Conservation (phyloP, 2,797 vertebrate species). For the Calcarius lapponicus region DNA sequence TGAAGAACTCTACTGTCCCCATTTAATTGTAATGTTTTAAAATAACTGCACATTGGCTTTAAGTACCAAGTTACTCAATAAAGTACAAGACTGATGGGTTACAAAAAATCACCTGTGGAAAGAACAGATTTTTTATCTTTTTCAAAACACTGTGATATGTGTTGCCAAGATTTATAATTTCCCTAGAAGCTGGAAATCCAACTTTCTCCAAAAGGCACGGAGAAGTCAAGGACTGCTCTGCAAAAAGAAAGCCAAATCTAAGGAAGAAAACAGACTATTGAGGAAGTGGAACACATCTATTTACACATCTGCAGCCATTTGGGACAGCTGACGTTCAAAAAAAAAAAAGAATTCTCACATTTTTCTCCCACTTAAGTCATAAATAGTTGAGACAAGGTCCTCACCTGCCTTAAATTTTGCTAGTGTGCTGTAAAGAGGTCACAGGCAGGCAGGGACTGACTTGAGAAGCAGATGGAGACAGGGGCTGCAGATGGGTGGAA, state of each 20-base stretch:
- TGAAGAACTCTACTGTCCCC: not conserved
- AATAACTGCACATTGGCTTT: not conserved
- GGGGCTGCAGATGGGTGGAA: not conserved
- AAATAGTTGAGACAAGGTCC: conserved; percentile 63
- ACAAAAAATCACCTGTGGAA: conserved; percentile 43
- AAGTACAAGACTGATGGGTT: conserved; percentile 12
- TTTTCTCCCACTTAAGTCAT: conserved; percentile 40
- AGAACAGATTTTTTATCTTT: conserved; percentile 59
- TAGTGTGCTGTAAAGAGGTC: not conserved
- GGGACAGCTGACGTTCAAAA: conserved; percentile 31
- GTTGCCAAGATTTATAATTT: conserved; percentile 45
- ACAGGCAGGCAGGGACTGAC: not conserved
- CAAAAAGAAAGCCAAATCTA: not conserved
- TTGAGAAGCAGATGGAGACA: conserved; percentile 9
- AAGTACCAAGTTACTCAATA: not conserved
- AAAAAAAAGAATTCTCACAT: conserved; percentile 43
- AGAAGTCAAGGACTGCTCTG: not conserved
- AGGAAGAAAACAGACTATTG: conserved; percentile 24
- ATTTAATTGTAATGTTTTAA: conserved; percentile 7
- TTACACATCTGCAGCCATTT: conserved; percentile 42
- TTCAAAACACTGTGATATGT: conserved; percentile 35
- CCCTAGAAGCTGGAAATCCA: conserved; percentile 44
- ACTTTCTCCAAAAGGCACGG: conserved; percentile 35
- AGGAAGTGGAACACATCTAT: conserved; percentile 47
- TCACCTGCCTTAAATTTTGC: conserved; percentile 66